These are phyloP conservation scores for Isaurus tuberculatus DNA, from an alignment of 92 coral and sea anemone species.

Conservation along the genomic window DNA sequence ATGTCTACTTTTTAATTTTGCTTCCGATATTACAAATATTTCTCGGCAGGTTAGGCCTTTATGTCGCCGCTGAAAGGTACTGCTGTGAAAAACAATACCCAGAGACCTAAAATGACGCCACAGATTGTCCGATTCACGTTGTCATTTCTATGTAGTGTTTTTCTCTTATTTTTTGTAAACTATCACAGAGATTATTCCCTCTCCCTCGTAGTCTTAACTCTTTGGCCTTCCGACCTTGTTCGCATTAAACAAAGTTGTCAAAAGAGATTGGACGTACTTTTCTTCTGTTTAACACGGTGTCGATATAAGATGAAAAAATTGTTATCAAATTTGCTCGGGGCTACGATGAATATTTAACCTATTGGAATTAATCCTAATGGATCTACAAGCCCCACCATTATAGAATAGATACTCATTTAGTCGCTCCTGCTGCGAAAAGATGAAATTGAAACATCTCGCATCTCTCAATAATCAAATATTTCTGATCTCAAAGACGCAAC, in stretches of 20 bases:
- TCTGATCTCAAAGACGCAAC: constrained; percentile 35
- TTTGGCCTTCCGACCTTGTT: neutral
- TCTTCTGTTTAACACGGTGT: neutral
- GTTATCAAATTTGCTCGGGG: constrained; percentile 51
- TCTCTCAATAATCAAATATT: constrained; percentile 33
- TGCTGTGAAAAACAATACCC: constrained; percentile 41
- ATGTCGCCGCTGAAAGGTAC: constrained; percentile 26
- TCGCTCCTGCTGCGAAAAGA: constrained; percentile 47
- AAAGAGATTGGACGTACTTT: neutral
- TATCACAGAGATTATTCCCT: neutral
- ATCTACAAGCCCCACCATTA: constrained; percentile 31
- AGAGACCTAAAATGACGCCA: constrained; percentile 21
- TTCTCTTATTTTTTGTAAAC: neutral
- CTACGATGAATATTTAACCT: constrained; percentile 38
- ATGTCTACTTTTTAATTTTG: constrained; percentile 27
- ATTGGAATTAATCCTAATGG: constrained; percentile 46
- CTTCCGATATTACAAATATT: constrained; percentile 37
- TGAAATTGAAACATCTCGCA: constrained; percentile 49
- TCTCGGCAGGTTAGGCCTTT: constrained; percentile 29
- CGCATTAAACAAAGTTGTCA: constrained; percentile 2
- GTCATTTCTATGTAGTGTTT: neutral
- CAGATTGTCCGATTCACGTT: constrained; percentile 2
- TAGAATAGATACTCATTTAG: constrained; percentile 31
- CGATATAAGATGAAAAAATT: constrained; percentile 34
- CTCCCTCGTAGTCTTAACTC: no score